phyloP scores from a whole-genome alignment of 2,113 vertebrate species.

The Marmota monax region DNA sequence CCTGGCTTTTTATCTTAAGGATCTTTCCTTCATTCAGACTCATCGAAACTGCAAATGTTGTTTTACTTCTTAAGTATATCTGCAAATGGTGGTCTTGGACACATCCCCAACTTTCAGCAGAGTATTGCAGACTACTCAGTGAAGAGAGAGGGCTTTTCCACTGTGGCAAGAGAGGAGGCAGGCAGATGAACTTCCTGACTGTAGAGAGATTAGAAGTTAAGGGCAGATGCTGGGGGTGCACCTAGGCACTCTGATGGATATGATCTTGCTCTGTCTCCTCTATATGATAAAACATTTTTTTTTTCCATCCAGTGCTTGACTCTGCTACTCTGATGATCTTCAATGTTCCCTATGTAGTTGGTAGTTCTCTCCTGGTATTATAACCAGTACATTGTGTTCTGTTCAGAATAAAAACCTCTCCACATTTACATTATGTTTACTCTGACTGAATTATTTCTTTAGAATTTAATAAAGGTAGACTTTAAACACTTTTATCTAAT shows the following conservation, averaged over 20 bases:
- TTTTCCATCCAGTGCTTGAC: background rate
- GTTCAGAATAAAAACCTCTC: background rate
- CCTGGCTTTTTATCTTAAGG: background rate
- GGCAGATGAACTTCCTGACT: background rate
- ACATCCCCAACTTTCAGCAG: background rate
- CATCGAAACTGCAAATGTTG: background rate
- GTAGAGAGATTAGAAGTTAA: fast-evolving
- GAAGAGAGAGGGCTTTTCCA: background rate
- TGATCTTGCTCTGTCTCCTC: background rate
- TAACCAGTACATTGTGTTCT: background rate
- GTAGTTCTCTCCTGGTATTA: background rate
- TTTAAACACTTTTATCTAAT: background rate
- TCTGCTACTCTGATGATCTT: too few species aligned
- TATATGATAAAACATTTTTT: background rate
- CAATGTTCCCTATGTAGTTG: background rate
- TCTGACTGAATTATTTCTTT: background rate
- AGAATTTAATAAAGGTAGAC: background rate
- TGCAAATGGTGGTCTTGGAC: background rate
- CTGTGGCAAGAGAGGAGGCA: fast-evolving
- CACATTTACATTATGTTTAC: background rate
- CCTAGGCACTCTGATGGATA: background rate
- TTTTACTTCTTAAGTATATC: background rate
- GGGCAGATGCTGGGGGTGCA: too few species aligned
- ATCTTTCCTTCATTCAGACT: too few species aligned
- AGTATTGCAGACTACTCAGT: too few species aligned